A percentile compares a stretch with the other conserved stretches of the same genome.
phyloP scores from a whole-genome alignment of 2,888 invertebrate genomes.

The Pristionchus entomophagus region DNA sequence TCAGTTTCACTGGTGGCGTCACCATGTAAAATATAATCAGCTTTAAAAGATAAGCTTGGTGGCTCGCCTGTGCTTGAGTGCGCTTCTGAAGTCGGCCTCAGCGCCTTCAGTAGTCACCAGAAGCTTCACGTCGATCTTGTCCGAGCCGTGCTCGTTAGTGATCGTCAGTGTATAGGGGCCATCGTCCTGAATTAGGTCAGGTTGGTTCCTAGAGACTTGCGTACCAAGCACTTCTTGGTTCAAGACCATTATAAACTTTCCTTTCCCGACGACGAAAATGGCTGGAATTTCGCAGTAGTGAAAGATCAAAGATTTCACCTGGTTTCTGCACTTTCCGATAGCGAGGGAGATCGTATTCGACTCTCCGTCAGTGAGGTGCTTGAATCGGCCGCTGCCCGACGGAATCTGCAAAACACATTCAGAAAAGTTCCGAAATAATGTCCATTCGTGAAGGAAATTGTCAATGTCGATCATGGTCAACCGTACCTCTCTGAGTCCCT shows the following conservation, averaged over 20 bases:
- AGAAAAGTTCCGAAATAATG: not conserved
- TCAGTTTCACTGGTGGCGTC: no score
- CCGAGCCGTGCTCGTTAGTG: constrained; percentile 94
- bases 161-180: constrained; percentile 89
- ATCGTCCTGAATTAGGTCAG: constrained; percentile 83
- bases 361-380: constrained; percentile 93
- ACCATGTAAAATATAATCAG: no score
- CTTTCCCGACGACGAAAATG: no score
- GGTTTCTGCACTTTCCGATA: constrained; percentile 92
- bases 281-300: no score
- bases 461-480: not conserved
- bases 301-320: constrained; percentile 78
- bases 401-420: constrained; percentile 79
- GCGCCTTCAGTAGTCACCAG: constrained; percentile 83
- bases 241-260: no score
- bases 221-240: no score
- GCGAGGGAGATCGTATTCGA: constrained; percentile 92
- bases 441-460: no score
- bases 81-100: constrained; percentile 94
- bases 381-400: constrained; percentile 95
- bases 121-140: constrained; percentile 94
- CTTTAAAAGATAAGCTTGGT: not conserved
- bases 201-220: not conserved
- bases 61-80: constrained; percentile 89
- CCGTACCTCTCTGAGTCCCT: constrained; percentile 76